phyloP scores from a whole-genome alignment of 2,797 vertebrate genomes.

The Spea hammondii region DNA sequence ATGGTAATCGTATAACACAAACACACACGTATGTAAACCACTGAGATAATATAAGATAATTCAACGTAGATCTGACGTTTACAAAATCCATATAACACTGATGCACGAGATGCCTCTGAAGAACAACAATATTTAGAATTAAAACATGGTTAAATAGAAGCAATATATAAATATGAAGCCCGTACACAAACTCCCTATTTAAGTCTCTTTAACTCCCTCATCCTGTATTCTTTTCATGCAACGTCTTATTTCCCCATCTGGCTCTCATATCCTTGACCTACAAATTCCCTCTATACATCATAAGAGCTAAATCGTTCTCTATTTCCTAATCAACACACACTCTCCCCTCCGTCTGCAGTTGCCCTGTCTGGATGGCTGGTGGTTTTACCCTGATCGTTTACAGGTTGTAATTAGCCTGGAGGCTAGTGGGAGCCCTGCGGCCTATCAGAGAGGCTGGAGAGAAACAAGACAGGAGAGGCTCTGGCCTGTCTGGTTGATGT shows the following conservation, averaged over 20 bases:
- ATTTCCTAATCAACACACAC: slow-evolving; percentile 47
- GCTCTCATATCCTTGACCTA: slow-evolving; percentile 47
- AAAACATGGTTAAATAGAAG: neutral
- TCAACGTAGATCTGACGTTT: neutral
- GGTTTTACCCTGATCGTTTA: slow-evolving; percentile 43
- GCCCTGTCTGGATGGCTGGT: slow-evolving; percentile 40
- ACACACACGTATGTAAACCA: too few relatives aligned
- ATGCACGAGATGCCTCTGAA: neutral
- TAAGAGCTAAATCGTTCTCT: slow-evolving; percentile 38
- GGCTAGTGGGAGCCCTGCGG: slow-evolving; percentile 42
- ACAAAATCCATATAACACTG: neutral
- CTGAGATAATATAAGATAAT: too few relatives aligned
- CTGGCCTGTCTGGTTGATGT: slow-evolving; percentile 42
- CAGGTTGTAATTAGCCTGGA: slow-evolving; percentile 47
- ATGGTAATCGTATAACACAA: too few relatives aligned
- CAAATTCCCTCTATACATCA: slow-evolving; percentile 39
- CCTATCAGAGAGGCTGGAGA: slow-evolving; percentile 33
- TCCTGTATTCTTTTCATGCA: neutral
- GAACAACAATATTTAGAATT: neutral
- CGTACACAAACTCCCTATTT: neutral
- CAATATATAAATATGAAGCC: neutral
- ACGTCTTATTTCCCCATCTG: slow-evolving; percentile 30
- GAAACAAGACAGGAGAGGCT: slow-evolving; percentile 40
- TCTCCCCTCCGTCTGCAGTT: slow-evolving; percentile 26
- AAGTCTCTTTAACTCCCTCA: neutral